A percentile compares a stretch with the other conserved stretches of the same genome.
These are phyloP conservation scores for Colostygia pectinataria DNA, from an alignment of 2,888 invertebrate species.

Conservation along the genomic window DNA sequence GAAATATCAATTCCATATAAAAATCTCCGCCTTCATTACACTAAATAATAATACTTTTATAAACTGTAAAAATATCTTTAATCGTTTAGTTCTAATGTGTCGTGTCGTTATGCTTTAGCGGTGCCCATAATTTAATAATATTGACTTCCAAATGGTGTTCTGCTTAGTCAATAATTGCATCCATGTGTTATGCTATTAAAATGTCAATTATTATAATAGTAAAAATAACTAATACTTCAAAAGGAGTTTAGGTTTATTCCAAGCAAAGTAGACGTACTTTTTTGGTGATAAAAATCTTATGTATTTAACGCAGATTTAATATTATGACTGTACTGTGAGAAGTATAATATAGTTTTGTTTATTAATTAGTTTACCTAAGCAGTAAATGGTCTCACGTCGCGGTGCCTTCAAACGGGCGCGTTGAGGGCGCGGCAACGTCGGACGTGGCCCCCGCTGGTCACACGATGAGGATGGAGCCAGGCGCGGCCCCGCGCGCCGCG, in stretches of 20 bases:
- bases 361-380: conserved; percentile 41
- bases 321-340: conserved; percentile 51
- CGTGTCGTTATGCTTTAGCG: conserved; percentile 3
- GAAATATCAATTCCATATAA: conserved; percentile 22
- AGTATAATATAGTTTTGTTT: conserved; percentile 79
- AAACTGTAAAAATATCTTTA: not conserved
- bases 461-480: conserved; percentile 41
- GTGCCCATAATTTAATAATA: conserved; percentile 8
- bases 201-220: conserved; percentile 63
- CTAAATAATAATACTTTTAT: not conserved
- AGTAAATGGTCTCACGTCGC: conserved; percentile 34
- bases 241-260: conserved; percentile 26
- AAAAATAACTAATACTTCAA: conserved; percentile 38
- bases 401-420: conserved; percentile 38
- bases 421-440: conserved; percentile 35
- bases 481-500: conserved; percentile 51
- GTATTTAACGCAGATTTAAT: conserved; percentile 37
- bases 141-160: conserved; percentile 13
- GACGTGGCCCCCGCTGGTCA: not conserved
- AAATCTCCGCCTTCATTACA: conserved; percentile 20
- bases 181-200: conserved; percentile 53
- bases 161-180: conserved; percentile 48
- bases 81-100: conserved; percentile 1
- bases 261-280: conserved; percentile 25
- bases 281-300: conserved; percentile 26